Evolutionary conservation across 2,888 invertebrate genomes (phyloP), one percentile per base, ranked within the genome.

Genomic region (Conus canariensis): DNA sequence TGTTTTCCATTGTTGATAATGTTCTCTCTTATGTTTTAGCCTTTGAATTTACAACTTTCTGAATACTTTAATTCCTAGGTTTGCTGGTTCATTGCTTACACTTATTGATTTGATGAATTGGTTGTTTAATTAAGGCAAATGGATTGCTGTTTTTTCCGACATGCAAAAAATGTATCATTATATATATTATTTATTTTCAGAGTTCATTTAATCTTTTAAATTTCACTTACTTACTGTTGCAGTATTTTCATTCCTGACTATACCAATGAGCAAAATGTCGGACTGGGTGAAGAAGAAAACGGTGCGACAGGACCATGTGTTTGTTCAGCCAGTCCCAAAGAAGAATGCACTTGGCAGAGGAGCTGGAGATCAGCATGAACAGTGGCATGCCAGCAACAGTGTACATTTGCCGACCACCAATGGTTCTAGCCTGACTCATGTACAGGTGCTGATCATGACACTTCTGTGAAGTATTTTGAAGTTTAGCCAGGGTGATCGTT

Each of bases 241-340:
- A 90, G 89, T 90, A 14, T 90, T 90, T 56, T 85, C 77, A 25
- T 88, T 90, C 80, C 25, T 90, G 80, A 70, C 90, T 7, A 45
- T 90, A 67, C 91, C 91, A 30, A 85, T 91, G 70, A 88, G 92
- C 89, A 93, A 91, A 90, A 94, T 94, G 94, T 92, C 94, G 2
- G 93, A 94, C 74, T 94, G 94, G 94, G 93, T 94, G 1, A 92
- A 92, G 56, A 91, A 90, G 88, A 94, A 92, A 80, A 90, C 89
- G 5, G 85, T 90, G 45, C 56, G 70, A 8, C 89, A 74, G 67
- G 88, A 85, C 60, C 83, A 59, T 56, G 58, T 77, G 16, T 64
- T 64, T 85, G 74, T 64, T 14, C 89, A 45, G n/a, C 89, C 87
- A 10, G 83, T 74, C 70, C 89, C 85, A 19, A 30, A 77, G n/a